phyloP scores from a whole-genome alignment of 2,888 invertebrate species.

The Drosophila diplacantha region DNA sequence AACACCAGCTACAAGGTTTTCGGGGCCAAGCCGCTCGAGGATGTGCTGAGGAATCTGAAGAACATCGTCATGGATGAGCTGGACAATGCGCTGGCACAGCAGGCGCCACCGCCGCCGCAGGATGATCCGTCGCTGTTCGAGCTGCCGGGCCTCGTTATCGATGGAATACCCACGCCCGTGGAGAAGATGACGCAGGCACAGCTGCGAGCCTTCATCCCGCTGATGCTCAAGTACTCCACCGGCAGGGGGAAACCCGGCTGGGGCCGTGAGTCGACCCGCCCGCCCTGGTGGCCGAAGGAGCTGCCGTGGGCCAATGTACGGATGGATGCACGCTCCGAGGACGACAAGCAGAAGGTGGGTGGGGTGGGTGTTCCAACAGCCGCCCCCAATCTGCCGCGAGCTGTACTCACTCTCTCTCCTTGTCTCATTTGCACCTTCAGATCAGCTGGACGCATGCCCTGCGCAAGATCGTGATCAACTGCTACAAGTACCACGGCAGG shows the following conservation, averaged over 20 bases:
- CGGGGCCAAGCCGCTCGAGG: slow-evolving; percentile 97
- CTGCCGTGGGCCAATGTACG: slow-evolving; percentile 98
- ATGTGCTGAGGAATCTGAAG: slow-evolving; percentile 93
- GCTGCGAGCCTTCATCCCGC: slow-evolving; percentile 95
- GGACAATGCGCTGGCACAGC: slow-evolving; percentile 94
- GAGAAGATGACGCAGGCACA: slow-evolving; percentile 99
- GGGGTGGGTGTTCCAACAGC: slow-evolving; percentile 60
- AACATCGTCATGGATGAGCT: slow-evolving; percentile 96
- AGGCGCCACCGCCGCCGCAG: slow-evolving; percentile 87
- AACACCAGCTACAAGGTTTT: slow-evolving; percentile 97
- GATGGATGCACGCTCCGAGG: slow-evolving; percentile 97
- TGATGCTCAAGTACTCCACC: slow-evolving; percentile 98
- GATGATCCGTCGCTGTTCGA: slow-evolving; percentile 97
- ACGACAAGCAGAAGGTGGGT: slow-evolving; percentile 95
- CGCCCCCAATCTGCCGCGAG: slow-evolving; percentile 33
- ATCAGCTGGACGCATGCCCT: slow-evolving; percentile 99
- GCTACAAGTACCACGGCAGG: slow-evolving; percentile 97
- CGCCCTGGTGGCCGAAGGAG: slow-evolving; percentile 99
- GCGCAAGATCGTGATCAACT: slow-evolving; percentile 97
- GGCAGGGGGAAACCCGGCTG: slow-evolving; percentile 98
- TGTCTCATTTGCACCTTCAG: slow-evolving; percentile 78
- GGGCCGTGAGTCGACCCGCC: slow-evolving; percentile 96
- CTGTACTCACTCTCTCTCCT: slow-evolving; percentile 25
- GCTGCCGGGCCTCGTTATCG: slow-evolving; percentile 96
- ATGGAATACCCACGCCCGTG: slow-evolving; percentile 98